Percentiles rank a stretch among this genome's conserved stretches.
phyloP scores from a whole-genome alignment of 2,888 invertebrate species.

The Epicampocera succincta region DNA sequence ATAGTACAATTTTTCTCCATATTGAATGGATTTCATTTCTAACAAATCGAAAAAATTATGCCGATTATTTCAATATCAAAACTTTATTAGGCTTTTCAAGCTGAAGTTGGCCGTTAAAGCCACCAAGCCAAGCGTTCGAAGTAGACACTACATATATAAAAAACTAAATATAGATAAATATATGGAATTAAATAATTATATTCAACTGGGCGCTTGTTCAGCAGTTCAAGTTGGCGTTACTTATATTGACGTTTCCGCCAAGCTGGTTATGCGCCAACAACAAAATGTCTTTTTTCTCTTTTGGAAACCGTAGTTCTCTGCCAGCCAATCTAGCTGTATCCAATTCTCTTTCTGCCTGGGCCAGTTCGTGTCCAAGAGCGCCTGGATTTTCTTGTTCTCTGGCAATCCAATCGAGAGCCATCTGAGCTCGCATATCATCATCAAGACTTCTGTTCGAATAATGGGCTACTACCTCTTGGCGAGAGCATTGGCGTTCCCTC shows the following conservation, averaged over 20 bases:
- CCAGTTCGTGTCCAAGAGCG: constrained; percentile 90
- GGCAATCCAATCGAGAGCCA: constrained; percentile 97
- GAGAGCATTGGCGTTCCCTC: constrained; percentile 96
- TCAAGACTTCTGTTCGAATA: constrained; percentile 95
- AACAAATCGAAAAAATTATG: no score
- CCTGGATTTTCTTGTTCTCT: constrained; percentile 88
- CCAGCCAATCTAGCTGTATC: constrained; percentile 93
- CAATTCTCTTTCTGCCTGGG: constrained; percentile 92
- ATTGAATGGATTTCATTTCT: no score
- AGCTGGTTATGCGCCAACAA: constrained; percentile 94
- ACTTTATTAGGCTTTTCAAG: no score
- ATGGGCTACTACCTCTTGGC: constrained; percentile 96
- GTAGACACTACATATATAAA: no score
- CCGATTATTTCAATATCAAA: no score
- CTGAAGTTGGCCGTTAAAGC: no score
- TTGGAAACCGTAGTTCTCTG: constrained; percentile 94
- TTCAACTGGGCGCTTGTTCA: neutral
- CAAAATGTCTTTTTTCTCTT: constrained; percentile 96
- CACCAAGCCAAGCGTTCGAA: no score
- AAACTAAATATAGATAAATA: no score
- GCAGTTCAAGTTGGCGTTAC: constrained; percentile 35
- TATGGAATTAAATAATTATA: no score
- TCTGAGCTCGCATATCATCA: constrained; percentile 97
- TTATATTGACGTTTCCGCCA: constrained; percentile 79
- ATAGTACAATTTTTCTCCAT: no score